Percentiles rank a stretch among this genome's conserved stretches.
Conservation (phyloP, 2,113 vertebrate species). For the Anseranas semipalmata region DNA sequence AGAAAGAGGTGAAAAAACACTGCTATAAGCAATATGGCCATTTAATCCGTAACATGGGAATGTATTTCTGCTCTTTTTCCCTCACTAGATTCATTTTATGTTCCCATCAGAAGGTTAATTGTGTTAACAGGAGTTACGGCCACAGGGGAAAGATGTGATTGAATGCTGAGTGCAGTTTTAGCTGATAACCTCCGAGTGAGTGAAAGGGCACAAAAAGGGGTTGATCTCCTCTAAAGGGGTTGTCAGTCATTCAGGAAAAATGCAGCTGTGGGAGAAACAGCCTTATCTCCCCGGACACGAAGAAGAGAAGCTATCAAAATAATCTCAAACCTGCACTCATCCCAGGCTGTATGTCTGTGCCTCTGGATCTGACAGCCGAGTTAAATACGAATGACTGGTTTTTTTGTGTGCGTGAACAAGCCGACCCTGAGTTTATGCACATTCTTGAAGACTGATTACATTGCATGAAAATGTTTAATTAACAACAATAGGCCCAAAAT, state of each 20-base stretch:
- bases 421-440: not conserved
- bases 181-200: conserved; percentile 70
- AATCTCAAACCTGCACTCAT: conserved; percentile 50
- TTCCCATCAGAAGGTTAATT: conserved; percentile 73
- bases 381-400: not conserved
- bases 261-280: conserved; percentile 57
- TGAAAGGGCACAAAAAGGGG: conserved; percentile 66
- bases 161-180: conserved; percentile 66
- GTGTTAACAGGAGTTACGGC: conserved; percentile 69
- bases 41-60: conserved; percentile 72
- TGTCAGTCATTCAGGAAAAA: conserved; percentile 63
- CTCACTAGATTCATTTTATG: conserved; percentile 56
- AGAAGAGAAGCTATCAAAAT: conserved; percentile 66
- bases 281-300: conserved; percentile 66
- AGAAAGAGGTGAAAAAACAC: conserved; percentile 20
- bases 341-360: not conserved
- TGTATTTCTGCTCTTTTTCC: conserved; percentile 59
- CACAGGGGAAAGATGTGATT: conserved; percentile 71
- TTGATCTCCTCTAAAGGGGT: conserved; percentile 59
- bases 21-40: conserved; percentile 28
- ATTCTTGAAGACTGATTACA: conserved; percentile 21
- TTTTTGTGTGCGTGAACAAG: not conserved
- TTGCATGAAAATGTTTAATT: conserved; percentile 12
- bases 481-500: not conserved
- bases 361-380: conserved; percentile 43